These are phyloP conservation scores for Calidris pugnax DNA, from an alignment of 2,113 vertebrate genomes.

Conservation along the genomic window DNA sequence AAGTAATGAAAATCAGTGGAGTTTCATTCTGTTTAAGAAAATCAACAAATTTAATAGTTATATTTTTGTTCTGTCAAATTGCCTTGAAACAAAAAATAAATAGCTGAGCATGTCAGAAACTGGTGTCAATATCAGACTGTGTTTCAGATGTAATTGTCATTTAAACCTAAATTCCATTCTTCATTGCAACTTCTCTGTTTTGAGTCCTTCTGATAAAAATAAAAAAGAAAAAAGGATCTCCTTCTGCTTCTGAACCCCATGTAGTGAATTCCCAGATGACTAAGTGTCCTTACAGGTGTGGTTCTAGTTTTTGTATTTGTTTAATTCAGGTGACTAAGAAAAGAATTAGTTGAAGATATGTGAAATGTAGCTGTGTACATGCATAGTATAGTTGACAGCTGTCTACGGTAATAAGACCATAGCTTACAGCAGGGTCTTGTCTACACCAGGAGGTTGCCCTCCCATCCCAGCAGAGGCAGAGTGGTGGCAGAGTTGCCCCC, in stretches of 20 bases:
- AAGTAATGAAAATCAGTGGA: background rate
- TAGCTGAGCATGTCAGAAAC: background rate
- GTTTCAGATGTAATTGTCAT: background rate
- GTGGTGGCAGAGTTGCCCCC: too few relatives aligned
- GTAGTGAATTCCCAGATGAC: background rate
- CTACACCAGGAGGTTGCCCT: background rate
- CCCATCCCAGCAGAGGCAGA: background rate
- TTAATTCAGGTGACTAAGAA: background rate
- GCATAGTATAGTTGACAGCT: background rate
- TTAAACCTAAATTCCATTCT: background rate
- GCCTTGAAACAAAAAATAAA: background rate
- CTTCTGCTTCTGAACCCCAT: background rate
- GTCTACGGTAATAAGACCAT: rapidly evolving
- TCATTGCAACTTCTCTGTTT: background rate
- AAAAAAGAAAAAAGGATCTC: background rate
- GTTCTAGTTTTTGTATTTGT: background rate
- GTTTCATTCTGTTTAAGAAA: background rate
- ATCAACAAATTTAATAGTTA: background rate
- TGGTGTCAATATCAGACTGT: background rate
- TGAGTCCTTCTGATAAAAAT: background rate
- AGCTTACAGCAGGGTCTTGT: background rate
- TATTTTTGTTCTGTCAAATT: background rate
- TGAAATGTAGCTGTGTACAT: background rate
- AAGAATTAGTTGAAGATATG: background rate
- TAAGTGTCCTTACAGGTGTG: background rate